Conservation (phyloP, 1,140 invertebrate genomes). For the Meteorus sp. region DNA sequence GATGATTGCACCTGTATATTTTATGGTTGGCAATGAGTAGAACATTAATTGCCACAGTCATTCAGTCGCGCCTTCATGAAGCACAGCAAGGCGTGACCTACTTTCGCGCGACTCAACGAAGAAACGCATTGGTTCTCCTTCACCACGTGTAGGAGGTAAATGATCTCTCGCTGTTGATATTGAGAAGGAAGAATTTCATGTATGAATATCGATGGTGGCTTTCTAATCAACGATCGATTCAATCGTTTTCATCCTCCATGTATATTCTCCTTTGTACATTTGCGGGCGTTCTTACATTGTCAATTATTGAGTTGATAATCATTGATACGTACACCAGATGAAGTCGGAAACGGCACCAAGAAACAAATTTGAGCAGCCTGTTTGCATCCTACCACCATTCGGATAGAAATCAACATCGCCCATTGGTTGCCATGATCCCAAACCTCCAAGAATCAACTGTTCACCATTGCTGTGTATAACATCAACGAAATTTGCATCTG, state of each 20-base stretch:
- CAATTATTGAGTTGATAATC: not conserved
- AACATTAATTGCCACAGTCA: not conserved
- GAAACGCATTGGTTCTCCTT: conserved; percentile 32
- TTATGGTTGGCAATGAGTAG: not conserved
- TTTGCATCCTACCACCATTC: conserved; percentile 88
- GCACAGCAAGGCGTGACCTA: conserved; percentile 34
- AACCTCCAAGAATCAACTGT: conserved; percentile 79
- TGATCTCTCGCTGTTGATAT: conserved; percentile 24
- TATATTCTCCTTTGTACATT: not conserved
- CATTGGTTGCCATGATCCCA: conserved; percentile 84
- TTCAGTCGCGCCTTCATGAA: not conserved
- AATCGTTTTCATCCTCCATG: not conserved
- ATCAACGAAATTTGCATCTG: conserved; percentile 90
- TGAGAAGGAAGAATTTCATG: conserved; percentile 15
- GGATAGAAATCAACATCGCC: conserved; percentile 92
- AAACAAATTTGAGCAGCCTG: conserved; percentile 81
- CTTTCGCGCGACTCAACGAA: conserved; percentile 38
- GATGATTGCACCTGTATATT: not conserved
- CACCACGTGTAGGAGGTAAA: conserved; percentile 43
- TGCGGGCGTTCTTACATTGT: not conserved
- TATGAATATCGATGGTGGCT: conserved; percentile 28
- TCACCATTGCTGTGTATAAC: conserved; percentile 94
- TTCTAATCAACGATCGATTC: conserved; percentile 44
- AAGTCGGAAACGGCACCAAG: conserved; percentile 89
- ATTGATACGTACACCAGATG: conserved; percentile 75